These are phyloP conservation scores for Siniperca undulata DNA, from an alignment of 2,797 vertebrate species.

Conservation along the genomic window DNA sequence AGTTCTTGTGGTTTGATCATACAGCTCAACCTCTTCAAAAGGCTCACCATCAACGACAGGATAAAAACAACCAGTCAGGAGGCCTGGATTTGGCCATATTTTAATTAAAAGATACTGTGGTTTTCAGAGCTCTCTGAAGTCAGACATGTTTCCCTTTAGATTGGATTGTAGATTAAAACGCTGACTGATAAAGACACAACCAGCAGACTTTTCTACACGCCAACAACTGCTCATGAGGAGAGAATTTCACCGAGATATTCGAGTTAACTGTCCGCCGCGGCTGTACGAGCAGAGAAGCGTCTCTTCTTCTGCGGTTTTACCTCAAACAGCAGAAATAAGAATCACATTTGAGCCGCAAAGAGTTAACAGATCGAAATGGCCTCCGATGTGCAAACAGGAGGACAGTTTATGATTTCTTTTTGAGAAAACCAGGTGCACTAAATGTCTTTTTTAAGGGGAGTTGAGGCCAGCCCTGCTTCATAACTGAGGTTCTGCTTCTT, in stretches of 20 bases:
- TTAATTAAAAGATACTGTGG: not conserved
- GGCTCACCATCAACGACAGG: not conserved
- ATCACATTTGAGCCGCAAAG: not conserved
- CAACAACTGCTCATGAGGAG: not conserved
- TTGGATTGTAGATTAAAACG: constrained; percentile 7
- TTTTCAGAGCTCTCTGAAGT: constrained; percentile 3
- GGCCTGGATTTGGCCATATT: not conserved
- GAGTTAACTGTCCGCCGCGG: not conserved
- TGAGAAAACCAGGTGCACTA: constrained; percentile 47
- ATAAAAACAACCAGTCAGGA: not conserved
- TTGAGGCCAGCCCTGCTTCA: constrained; percentile 79
- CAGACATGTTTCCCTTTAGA: not conserved
- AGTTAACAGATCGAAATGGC: not conserved
- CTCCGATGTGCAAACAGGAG: not conserved
- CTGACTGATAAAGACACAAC: constrained; percentile 14
- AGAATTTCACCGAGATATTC: not conserved
- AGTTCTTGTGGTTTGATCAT: not conserved
- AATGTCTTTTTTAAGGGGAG: constrained; percentile 44
- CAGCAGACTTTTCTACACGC: not conserved
- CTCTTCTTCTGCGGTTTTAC: constrained; percentile 1
- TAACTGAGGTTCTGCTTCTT: constrained; percentile 79
- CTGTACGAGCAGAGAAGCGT: not conserved
- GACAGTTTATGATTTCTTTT: not conserved
- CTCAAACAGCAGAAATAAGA: not conserved
- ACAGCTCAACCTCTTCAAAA: not conserved